Percentiles rank a stretch among this genome's conserved stretches.
These are phyloP conservation scores for Neotoma lepida DNA, from an alignment of 2,113 vertebrate species.

Conservation along the genomic window DNA sequence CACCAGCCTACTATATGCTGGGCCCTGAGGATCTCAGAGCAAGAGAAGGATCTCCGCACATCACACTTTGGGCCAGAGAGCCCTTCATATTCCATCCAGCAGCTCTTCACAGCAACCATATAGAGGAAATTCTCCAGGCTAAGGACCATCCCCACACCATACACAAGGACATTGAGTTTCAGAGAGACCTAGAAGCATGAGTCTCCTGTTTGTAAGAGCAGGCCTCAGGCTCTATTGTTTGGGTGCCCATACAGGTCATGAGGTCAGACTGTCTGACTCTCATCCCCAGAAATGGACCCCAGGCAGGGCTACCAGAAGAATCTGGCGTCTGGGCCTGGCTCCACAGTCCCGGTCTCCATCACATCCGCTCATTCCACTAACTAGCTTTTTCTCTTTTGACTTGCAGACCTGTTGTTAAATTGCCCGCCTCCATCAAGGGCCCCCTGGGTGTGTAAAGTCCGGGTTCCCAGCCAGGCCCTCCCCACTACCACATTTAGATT, in stretches of 20 bases:
- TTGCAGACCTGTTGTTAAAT: constrained; percentile 93
- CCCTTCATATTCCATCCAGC: background rate
- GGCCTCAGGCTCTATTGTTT: background rate
- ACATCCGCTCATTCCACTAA: constrained; percentile 69
- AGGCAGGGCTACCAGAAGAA: background rate
- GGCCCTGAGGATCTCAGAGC: background rate
- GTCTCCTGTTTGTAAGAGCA: background rate
- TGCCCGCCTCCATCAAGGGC: constrained; percentile 91
- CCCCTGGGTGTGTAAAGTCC: constrained; percentile 92
- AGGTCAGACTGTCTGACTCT: background rate
- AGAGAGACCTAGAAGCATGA: background rate
- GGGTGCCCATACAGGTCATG: background rate
- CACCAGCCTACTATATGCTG: background rate
- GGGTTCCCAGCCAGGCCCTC: constrained; percentile 50
- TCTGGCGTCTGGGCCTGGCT: background rate
- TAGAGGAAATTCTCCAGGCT: background rate
- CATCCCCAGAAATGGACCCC: background rate
- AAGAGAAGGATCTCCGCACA: background rate
- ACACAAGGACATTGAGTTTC: background rate
- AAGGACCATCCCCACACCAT: background rate
- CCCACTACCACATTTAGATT: constrained; percentile 57
- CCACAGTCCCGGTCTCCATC: background rate
- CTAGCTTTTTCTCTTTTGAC: constrained; percentile 90
- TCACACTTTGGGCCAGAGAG: background rate
- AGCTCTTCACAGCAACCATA: background rate